Conservation (phyloP, 1,140 invertebrate species). For the Drosophila pectinifera region DNA sequence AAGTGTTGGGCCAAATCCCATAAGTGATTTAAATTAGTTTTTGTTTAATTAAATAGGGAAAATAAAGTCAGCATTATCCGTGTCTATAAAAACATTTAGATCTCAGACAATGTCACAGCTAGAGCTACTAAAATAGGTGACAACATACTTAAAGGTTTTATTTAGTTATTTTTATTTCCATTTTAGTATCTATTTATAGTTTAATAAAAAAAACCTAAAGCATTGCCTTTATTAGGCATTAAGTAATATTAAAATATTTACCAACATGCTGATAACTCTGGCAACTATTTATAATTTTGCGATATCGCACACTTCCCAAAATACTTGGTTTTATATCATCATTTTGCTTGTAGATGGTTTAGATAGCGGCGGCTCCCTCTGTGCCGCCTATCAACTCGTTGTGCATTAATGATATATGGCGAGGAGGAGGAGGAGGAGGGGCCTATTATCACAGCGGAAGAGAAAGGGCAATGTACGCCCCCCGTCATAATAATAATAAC, state of each 20-base stretch:
- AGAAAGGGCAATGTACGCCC: constrained; percentile 26
- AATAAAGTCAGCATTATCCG: not conserved
- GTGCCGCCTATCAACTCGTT: not conserved
- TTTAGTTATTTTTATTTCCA: too few species aligned
- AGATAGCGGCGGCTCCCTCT: not conserved
- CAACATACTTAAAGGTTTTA: too few species aligned
- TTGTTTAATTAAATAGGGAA: not conserved
- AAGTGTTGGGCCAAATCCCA: not conserved
- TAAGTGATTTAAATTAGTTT: not conserved
- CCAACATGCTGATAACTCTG: not conserved
- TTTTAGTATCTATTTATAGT: too few species aligned
- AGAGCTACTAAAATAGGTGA: not conserved
- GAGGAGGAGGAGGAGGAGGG: not conserved
- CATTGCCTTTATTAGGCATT: not conserved
- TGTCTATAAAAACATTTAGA: too few species aligned
- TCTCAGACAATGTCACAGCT: not conserved
- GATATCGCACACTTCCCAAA: not conserved
- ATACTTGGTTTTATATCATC: not conserved
- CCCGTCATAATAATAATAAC: constrained; percentile 24
- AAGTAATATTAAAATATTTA: constrained; percentile 2
- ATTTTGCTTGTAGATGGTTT: not conserved
- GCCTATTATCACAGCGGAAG: too few species aligned
- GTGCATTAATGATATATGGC: not conserved
- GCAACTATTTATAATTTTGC: not conserved
- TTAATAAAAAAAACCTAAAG: not conserved